Evolutionary conservation across 2,888 invertebrate genomes (phyloP), one percentile per base, ranked within the genome.

Genomic region (Synergus gifuensis): DNA sequence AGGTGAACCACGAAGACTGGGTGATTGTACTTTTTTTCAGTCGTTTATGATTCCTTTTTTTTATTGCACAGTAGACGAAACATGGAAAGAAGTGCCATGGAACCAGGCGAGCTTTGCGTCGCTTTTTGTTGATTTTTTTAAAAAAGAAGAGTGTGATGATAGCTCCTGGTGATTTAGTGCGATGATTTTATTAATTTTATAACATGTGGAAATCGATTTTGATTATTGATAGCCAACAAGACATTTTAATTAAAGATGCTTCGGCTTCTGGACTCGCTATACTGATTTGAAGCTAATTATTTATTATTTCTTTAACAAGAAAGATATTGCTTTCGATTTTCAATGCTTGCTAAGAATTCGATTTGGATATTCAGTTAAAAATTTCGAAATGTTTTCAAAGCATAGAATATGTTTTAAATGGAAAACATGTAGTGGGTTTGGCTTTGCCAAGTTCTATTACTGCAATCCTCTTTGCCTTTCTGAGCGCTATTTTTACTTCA

Each of bases 1-100:
- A 49, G 63, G 67, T 78, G 77, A 79, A 78, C n/a, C 66, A 66
- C 66, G 66, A 66, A 66, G n/a, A 42, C 3, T 66, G 66, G n/a
- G 42, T 66, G 66, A 66, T 66, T 22, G 60, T 22, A 22, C 22
- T 60, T 22, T 60, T 42, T 64, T 64, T 42, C n/a, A 40, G 8
- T 64, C 11, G 11, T 18, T 64, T 36, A 64, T 64, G 64, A 64
- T 40, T 40, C 64, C 63, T 36, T 64, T 64, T 66, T 58, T 36
- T 40, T n/a, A 3, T 66, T 66, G 16, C 66, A 66, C n/a, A n/a
- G 40, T 9, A 9, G 16, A 40, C 42, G 42, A 42, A 60, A 60
- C 22, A 22, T 66, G 16, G 42, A 66, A 11, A 64, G 40, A 66
- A 11, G 60, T 66, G 66, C n/a, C 9, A 42, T 66, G 42, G 12